Evolutionary conservation across 2,797 vertebrate species (phyloP).

Genomic region (Valencia hispanica): DNA sequence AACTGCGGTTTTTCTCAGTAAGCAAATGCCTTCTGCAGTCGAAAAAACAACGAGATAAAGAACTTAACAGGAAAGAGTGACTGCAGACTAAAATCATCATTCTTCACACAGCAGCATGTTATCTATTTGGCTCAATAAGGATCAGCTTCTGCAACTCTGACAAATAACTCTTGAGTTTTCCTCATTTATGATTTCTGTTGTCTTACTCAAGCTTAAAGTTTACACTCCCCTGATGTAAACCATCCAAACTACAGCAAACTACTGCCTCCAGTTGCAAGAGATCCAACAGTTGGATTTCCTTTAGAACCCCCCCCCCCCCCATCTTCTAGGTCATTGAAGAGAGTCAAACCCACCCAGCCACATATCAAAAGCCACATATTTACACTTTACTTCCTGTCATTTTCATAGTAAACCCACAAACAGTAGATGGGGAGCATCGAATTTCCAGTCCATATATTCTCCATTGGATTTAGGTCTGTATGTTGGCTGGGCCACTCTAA

Average conservation of each 20-base stretch:
- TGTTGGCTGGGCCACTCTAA: no score
- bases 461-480: no score
- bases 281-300: neutral
- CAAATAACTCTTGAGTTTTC: neutral
- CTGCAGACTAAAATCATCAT: neutral
- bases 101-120: neutral
- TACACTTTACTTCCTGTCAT: neutral
- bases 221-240: neutral
- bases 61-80: neutral
- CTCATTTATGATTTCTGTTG: neutral
- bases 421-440: neutral
- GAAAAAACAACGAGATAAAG: neutral
- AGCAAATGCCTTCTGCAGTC: neutral
- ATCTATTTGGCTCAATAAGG: neutral
- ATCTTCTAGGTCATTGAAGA: neutral
- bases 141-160: neutral
- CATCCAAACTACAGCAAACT: neutral
- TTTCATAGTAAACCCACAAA: neutral
- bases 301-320: neutral
- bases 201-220: neutral
- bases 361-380: neutral
- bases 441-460: neutral
- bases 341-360: neutral
- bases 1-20: slow-evolving; percentile 7
- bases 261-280: neutral